Conservation (phyloP, 1,140 invertebrate species). For the Psilanteris sp. region DNA sequence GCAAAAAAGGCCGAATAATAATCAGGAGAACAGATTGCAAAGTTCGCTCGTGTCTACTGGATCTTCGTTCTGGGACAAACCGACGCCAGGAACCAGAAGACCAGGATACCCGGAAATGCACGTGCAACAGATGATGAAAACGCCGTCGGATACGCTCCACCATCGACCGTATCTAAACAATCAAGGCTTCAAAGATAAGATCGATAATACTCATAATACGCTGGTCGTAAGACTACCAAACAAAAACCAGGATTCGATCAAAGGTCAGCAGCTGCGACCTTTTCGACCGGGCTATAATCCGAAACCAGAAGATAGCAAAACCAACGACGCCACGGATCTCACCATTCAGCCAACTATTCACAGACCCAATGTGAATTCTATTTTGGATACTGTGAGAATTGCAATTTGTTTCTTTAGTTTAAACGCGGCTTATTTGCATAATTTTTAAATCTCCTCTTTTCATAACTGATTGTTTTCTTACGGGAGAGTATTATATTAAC, state of each 20-base stretch:
- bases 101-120: slow-evolving; percentile 62
- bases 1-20: slow-evolving; percentile 71
- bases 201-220: slow-evolving; percentile 69
- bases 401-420: slow-evolving; percentile 1
- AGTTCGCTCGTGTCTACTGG: slow-evolving; percentile 42
- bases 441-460: no score
- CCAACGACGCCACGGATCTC: slow-evolving; percentile 68
- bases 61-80: slow-evolving; percentile 44
- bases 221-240: slow-evolving; percentile 70
- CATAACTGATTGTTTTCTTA: no score
- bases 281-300: slow-evolving; percentile 65
- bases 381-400: slow-evolving; percentile 69
- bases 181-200: slow-evolving; percentile 73
- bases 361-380: slow-evolving; percentile 72
- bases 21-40: slow-evolving; percentile 68
- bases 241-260: slow-evolving; percentile 69
- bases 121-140: slow-evolving; percentile 65
- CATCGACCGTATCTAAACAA: slow-evolving; percentile 54
- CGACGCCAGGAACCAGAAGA: slow-evolving; percentile 47
- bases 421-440: no score
- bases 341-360: slow-evolving; percentile 72
- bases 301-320: slow-evolving; percentile 69
- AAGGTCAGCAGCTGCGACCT: slow-evolving; percentile 63
- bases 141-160: slow-evolving; percentile 52
- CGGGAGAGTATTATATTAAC: no score